These are phyloP conservation scores for Plagodis dolabraria DNA, from an alignment of 2,888 invertebrate genomes.

Conservation along the genomic window DNA sequence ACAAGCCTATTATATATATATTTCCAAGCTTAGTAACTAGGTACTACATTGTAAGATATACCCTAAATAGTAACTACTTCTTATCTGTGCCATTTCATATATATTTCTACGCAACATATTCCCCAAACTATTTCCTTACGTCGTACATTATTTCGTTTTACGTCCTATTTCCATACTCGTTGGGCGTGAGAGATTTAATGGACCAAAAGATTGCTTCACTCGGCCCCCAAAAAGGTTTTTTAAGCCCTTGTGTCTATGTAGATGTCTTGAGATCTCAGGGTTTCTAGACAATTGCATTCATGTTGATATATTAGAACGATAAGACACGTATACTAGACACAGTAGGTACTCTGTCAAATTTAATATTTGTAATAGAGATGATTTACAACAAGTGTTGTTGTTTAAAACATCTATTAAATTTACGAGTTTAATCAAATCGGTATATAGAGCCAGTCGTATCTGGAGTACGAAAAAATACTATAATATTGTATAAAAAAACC, in stretches of 20 bases:
- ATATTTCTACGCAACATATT: conserved; percentile 61
- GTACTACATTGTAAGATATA: too few species aligned
- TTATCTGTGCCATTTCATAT: conserved; percentile 7
- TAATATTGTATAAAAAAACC: too few species aligned
- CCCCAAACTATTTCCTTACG: conserved; percentile 68
- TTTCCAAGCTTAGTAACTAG: too few species aligned
- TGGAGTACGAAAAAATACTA: too few species aligned
- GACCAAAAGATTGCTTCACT: conserved; percentile 79
- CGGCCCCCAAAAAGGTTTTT: conserved; percentile 73
- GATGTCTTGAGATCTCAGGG: conserved; percentile 19
- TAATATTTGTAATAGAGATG: too few species aligned
- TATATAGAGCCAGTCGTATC: too few species aligned
- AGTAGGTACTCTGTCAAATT: too few species aligned
- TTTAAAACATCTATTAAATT: too few species aligned
- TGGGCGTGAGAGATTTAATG: conserved; percentile 82
- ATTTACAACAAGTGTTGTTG: too few species aligned
- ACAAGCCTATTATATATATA: too few species aligned
- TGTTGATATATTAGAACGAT: not conserved
- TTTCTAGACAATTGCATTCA: conserved; percentile 9
- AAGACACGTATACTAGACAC: too few species aligned
- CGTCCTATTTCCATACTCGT: conserved; percentile 84
- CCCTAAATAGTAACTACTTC: not conserved
- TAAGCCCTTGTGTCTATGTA: conserved; percentile 44
- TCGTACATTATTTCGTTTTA: conserved; percentile 75
- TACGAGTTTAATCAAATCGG: too few species aligned